Base-by-base conservation (phyloP, 2,888 invertebrate genomes). In the Ametastegia equiseti region DNA sequence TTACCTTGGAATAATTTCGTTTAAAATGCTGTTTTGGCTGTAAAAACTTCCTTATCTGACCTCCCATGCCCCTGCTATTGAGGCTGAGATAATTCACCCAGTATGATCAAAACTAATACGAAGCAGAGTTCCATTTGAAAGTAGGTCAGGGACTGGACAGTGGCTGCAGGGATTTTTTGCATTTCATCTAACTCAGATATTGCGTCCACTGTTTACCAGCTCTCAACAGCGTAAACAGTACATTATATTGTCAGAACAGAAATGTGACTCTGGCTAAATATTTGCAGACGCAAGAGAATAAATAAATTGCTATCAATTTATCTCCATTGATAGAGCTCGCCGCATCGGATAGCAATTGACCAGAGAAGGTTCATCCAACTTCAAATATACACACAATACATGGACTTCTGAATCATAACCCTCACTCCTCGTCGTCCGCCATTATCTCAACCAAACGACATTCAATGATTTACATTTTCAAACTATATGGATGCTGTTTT, bases 51-150 rank as follows among this genome's bases (percentile, higher is more conserved):
- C 84, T 87, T 87, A 87, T 87, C 87, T 87, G 84, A 86, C 86
- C 87, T 83, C 75, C 69, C 27, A 9, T 87, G 87, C 84, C 87
- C 87, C 81, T 83, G 84, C 82, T 71, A 87, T 86, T 86, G 82
- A 84, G 85, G 82, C 81, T 83, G 71, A 86, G 87, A 87, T 88
- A 87, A 87, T 81, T 83, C 54, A 77, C 82, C 82, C 65, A 75
- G 83, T 82, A 82, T 80, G 82, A 80, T 84, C 81, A 82, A 85
- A 81, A 83, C 83, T 42, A 63, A 23, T 60, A 60, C 47, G 47
- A 85, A 85, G 86, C 86, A 85, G 85, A 87, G 87, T 85, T 86
- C 84, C 85, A 73, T n/a, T 30, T 75, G 82, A 75, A 88, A 87
- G 84, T 87, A 84, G 87, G 87, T 87, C 87, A 87, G 82, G 84